These are phyloP conservation scores for Poeciliopsis infans DNA, from an alignment of 2,797 vertebrate species.

Conservation along the genomic window DNA sequence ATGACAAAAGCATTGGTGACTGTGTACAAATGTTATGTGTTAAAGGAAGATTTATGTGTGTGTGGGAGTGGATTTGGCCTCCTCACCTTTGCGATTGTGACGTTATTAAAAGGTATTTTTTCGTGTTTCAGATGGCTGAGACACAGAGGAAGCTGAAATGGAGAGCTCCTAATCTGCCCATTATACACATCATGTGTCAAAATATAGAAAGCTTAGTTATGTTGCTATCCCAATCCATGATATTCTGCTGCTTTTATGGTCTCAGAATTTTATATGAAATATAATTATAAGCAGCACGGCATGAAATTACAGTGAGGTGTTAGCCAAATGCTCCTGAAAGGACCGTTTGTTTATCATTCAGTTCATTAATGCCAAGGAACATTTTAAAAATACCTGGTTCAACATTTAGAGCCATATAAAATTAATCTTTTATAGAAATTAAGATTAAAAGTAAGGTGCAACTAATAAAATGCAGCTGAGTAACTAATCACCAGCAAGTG, in stretches of 20 bases:
- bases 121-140: constrained; percentile 50
- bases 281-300: constrained; percentile 63
- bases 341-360: constrained; percentile 61
- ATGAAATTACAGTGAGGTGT: constrained; percentile 77
- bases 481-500: background rate
- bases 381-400: constrained; percentile 61
- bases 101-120: constrained; percentile 73
- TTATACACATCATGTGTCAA: constrained; percentile 74
- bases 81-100: constrained; percentile 86
- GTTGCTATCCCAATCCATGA: constrained; percentile 57
- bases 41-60: constrained; percentile 42
- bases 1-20: constrained; percentile 48
- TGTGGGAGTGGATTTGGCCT: constrained; percentile 85
- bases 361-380: constrained; percentile 45
- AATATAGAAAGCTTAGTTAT: constrained; percentile 70
- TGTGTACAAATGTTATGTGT: constrained; percentile 38
- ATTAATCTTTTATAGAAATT: background rate
- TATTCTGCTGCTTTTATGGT: constrained; percentile 60
- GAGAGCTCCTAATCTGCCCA: constrained; percentile 70
- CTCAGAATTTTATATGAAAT: constrained; percentile 65
- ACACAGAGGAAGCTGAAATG: constrained; percentile 64
- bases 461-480: background rate
- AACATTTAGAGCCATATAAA: constrained; percentile 37
- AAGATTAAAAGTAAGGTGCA: constrained; percentile 3
- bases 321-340: constrained; percentile 59